Evolutionary conservation across 2,113 vertebrate species (phyloP).

Genomic region (Xyrauchen texanus): DNA sequence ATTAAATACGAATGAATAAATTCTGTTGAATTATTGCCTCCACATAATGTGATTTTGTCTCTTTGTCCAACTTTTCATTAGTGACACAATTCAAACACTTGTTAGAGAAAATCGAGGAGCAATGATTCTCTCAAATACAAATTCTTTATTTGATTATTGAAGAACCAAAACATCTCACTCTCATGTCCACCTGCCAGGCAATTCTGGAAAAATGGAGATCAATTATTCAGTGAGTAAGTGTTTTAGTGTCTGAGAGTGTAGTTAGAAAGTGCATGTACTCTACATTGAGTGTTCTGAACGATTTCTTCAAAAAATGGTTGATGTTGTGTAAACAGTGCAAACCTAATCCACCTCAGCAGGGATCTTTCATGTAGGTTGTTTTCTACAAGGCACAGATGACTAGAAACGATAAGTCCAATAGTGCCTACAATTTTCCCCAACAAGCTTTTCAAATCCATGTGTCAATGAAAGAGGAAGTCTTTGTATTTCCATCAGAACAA

Average conservation of each 20-base stretch:
- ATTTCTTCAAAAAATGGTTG: conserved; percentile 26
- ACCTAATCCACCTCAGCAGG: conserved; percentile 71
- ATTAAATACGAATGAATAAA: too few relatives aligned
- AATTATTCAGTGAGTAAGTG: not conserved
- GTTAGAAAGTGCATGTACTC: conserved; percentile 1
- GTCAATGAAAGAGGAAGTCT: conserved; percentile 67
- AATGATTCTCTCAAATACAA: not conserved
- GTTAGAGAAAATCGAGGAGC: not conserved
- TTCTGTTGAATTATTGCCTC: too few relatives aligned
- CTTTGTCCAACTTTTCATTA: too few relatives aligned
- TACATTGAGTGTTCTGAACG: conserved; percentile 1
- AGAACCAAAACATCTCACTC: not conserved
- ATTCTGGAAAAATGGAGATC: not conserved
- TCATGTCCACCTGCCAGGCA: not conserved
- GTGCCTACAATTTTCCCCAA: conserved; percentile 62
- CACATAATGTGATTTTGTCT: too few relatives aligned
- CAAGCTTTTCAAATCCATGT: conserved; percentile 70
- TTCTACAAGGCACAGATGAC: conserved; percentile 72
- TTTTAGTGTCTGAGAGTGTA: not conserved
- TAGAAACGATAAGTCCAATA: conserved; percentile 66
- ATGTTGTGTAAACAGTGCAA: conserved; percentile 66
- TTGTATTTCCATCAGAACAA: conserved; percentile 29
- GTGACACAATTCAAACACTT: not conserved
- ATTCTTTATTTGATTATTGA: conserved; percentile 14
- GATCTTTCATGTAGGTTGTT: conserved; percentile 69